Percentiles rank a stretch among this genome's conserved stretches.
Conservation (phyloP, 1,140 invertebrate species). For the Atopsyche davidsoni region DNA sequence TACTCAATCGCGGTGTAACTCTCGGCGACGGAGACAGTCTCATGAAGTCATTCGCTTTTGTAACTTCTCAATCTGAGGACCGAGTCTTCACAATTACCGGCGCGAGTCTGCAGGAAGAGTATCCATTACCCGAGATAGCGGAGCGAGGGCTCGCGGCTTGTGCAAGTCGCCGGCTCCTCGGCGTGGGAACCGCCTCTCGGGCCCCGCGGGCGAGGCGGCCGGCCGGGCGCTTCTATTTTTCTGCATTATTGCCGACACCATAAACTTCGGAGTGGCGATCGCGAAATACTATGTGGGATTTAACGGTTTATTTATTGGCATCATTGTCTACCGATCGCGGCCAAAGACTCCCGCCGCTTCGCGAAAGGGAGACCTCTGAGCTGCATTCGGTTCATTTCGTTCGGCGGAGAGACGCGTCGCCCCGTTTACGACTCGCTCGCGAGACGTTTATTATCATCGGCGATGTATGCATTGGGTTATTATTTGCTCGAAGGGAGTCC, state of each 20-base stretch:
- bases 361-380: too few relatives aligned
- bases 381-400: too few relatives aligned
- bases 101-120: neutral
- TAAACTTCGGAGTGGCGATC: slow-evolving; percentile 8
- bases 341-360: too few relatives aligned
- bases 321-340: too few relatives aligned
- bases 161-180: slow-evolving; percentile 10
- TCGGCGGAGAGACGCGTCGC: too few relatives aligned
- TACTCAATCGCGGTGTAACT: neutral
- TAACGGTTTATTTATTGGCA: slow-evolving; percentile 8
- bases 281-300: slow-evolving; percentile 18
- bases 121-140: slow-evolving; percentile 3
- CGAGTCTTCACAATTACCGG: slow-evolving; percentile 3
- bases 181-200: slow-evolving; percentile 12
- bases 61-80: slow-evolving; percentile 18
- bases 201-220: slow-evolving; percentile 2
- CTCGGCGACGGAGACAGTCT: slow-evolving; percentile 1
- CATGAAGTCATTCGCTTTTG: slow-evolving; percentile 16
- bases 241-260: slow-evolving; percentile 1
- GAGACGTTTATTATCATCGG: too few relatives aligned
- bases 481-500: too few relatives aligned
- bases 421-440: too few relatives aligned
- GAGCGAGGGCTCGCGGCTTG: slow-evolving; percentile 7
- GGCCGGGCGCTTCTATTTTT: neutral
- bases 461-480: too few relatives aligned